Evolutionary conservation across 2,113 vertebrate genomes (phyloP).

Genomic region (Scatophagus argus): DNA sequence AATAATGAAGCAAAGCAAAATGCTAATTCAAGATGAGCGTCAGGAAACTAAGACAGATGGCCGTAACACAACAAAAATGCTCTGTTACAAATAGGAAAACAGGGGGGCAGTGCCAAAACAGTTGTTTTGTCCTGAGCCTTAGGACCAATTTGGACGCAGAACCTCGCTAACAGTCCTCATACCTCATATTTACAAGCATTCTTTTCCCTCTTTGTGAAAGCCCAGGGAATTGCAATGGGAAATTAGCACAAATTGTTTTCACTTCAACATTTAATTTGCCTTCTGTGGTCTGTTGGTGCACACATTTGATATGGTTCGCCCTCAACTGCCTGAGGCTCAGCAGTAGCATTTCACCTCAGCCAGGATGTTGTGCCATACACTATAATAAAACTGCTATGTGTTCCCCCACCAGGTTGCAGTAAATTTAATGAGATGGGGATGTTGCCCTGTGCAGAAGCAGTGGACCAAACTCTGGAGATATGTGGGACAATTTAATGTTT

Average conservation of each 20-base stretch:
- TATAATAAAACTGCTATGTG: slow-evolving; percentile 55
- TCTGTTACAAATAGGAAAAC: slow-evolving; percentile 52
- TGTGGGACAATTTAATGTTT: not conserved
- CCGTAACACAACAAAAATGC: slow-evolving; percentile 32
- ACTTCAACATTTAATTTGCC: slow-evolving; percentile 63
- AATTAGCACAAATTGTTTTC: slow-evolving; percentile 76
- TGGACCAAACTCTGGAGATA: slow-evolving; percentile 17
- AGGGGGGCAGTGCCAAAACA: slow-evolving; percentile 25
- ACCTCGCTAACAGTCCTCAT: slow-evolving; percentile 28
- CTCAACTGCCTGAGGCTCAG: slow-evolving; percentile 47
- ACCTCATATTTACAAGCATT: slow-evolving; percentile 71
- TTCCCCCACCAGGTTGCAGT: slow-evolving; percentile 63
- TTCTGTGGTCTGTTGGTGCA: slow-evolving; percentile 33
- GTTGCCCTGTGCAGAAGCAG: slow-evolving; percentile 26
- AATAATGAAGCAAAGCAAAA: not conserved
- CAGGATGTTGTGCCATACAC: slow-evolving; percentile 45
- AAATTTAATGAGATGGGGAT: slow-evolving; percentile 63
- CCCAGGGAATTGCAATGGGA: slow-evolving; percentile 62
- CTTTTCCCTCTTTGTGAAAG: slow-evolving; percentile 47
- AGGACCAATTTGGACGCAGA: slow-evolving; percentile 39
- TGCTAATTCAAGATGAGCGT: slow-evolving; percentile 24
- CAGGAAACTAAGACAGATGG: slow-evolving; percentile 23
- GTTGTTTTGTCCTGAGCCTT: slow-evolving; percentile 33
- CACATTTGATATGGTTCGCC: slow-evolving; percentile 52
- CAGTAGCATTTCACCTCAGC: slow-evolving; percentile 34